phyloP scores from a whole-genome alignment of 53 echinoderm and acorn worm species.

The Apostichopus leukothele region DNA sequence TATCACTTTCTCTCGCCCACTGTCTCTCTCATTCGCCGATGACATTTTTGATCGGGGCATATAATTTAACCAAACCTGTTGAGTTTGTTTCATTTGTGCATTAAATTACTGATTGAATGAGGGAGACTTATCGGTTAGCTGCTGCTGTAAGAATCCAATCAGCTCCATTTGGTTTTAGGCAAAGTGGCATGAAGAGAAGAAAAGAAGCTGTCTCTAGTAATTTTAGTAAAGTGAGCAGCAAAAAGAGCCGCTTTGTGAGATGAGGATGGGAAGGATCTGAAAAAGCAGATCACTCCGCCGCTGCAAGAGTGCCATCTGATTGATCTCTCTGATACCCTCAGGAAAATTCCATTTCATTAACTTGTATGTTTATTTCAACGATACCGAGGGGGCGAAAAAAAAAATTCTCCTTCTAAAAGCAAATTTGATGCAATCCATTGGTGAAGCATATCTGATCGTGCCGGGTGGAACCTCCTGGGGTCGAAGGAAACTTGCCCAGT shows the following conservation, averaged over 20 bases:
- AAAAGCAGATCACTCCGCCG: neutral
- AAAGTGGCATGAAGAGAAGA: constrained; percentile 22
- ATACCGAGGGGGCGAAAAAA: neutral
- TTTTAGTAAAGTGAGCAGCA: neutral
- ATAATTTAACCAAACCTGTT: constrained; percentile 2
- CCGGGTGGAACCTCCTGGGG: too few relatives aligned
- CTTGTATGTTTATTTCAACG: neutral
- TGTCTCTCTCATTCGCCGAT: neutral
- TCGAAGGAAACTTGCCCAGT: too few relatives aligned
- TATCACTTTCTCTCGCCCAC: neutral
- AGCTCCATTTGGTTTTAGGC: constrained; percentile 29
- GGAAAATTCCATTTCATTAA: constrained; percentile 7
- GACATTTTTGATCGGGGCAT: neutral
- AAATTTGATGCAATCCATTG: neutral
- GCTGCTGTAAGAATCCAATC: constrained; percentile 12
- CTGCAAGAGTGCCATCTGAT: neutral
- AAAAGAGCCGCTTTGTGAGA: neutral
- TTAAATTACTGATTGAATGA: constrained; percentile 38
- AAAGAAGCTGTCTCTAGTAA: neutral
- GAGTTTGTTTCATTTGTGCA: constrained; percentile 25
- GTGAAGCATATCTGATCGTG: too few relatives aligned
- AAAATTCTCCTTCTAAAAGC: neutral
- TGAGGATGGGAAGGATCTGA: neutral
- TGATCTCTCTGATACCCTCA: neutral
- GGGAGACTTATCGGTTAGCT: neutral